Evolutionary conservation across 1,140 invertebrate species (phyloP), one percentile per base, ranked within the genome.

Genomic region (Drosophila equinoxialis): DNA sequence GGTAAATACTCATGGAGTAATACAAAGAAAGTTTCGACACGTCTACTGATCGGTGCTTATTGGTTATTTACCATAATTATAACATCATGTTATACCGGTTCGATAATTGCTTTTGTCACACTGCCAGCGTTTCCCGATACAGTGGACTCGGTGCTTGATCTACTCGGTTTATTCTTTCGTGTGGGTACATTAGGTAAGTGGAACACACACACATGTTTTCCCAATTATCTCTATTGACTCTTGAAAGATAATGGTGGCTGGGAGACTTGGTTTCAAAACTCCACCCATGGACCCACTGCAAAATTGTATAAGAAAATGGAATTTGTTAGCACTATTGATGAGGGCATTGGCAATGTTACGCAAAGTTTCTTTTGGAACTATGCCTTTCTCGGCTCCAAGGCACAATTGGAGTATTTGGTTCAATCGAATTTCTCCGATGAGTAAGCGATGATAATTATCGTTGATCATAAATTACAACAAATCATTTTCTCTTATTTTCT

Each of bases 51-150:
- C 69, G 95, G 96, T 45, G 94, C 95, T 77, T 96, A 96, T 83
- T 96, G 96, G 96, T 85, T 96, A 1, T 96, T 96, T 77, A 96
- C 95, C 1, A 96, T 96, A 26, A 96, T 96, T 17, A 95, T 96
- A 66, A 96, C 95, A 0, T 95, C 96, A 33, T 95, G 95, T 78
- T 96, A 96, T 72, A 96, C 96, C 1, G 95, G 96, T 23, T 96
- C 95, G 6, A 96, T 96, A 26, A 96, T 96, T 84, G 95, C 96
- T 1, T 96, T 96, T 90, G 95, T 96, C 13, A 96, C 95, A 3
- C 90, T 96, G 61, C 95, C 96, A 0, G 93, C 94, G 0, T 96
- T 94, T 92, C 95, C 96, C 2, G 93, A 94, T 20, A 95, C 95
- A 0, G 93, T 96, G 3, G 95, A 96, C 78, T 94, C 94, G 1